Conservation (phyloP, 1,140 invertebrate species). For the Eriocheir sinensis region DNA sequence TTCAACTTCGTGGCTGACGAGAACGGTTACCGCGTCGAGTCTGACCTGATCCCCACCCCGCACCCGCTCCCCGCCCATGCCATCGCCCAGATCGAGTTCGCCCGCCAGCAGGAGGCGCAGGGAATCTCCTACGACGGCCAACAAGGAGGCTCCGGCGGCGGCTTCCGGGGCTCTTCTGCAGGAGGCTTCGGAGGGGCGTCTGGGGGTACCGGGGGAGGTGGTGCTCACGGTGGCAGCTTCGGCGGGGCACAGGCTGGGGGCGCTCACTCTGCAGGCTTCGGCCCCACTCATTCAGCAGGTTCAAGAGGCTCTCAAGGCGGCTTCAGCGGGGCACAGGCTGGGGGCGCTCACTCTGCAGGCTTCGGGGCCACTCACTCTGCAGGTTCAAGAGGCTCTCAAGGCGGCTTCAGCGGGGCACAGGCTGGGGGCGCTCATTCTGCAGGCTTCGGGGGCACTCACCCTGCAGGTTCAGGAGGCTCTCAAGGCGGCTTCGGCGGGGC, state of each 20-base stretch:
- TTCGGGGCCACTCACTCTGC: not conserved
- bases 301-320: not conserved
- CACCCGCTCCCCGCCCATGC: conserved; percentile 57
- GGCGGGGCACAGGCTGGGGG: not conserved
- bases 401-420: conserved; percentile 14
- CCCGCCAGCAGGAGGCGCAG: conserved; percentile 45
- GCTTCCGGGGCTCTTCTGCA: not conserved
- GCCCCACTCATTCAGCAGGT: not conserved
- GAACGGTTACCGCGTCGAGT: conserved; percentile 50
- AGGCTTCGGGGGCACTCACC: not conserved
- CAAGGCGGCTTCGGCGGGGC: not conserved
- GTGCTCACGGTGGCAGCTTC: not conserved
- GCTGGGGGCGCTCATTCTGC: not conserved
- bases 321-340: not conserved
- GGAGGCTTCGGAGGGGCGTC: conserved; percentile 40
- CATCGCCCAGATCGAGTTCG: conserved; percentile 47
- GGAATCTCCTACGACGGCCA: not conserved
- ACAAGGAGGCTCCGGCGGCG: not conserved
- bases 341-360: no score
- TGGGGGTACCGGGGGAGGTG: not conserved
- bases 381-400: not conserved
- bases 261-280: no score
- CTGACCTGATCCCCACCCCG: conserved; percentile 56
- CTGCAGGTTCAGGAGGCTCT: not conserved
- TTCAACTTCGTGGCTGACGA: conserved; percentile 63